Base-by-base conservation (phyloP, 2,113 vertebrate species). In the Pardalotus punctatus region DNA sequence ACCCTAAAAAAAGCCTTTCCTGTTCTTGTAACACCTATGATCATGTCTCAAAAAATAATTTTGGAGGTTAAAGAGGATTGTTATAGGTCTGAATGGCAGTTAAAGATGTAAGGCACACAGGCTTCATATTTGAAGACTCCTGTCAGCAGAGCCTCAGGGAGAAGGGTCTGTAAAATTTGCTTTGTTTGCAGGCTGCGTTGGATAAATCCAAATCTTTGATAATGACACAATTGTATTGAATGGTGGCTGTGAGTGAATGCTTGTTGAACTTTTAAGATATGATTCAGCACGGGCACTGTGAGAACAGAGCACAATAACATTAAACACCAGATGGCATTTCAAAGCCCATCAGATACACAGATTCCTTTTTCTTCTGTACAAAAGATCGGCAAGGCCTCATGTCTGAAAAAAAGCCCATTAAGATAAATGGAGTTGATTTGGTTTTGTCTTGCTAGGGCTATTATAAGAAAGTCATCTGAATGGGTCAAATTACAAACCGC, bases 301-400 rank as follows among this genome's bases (percentile, higher is more conserved):
- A 97, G 97, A 96, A 96, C 87, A 95, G 93, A 97, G 74, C 87
- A 96, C 94, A 97, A 96, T 96, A 96, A 97, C 97, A 96, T 97
- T 97, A 97, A 98, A 98, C 96, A 98, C 95, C 97, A 97, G 98
- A 98, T 97, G 97, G 96, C 81, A 97, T 97, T 98, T 98, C 97
- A 98, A 98, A 98, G 97, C 92, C 95, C 93, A 95, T 97, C 96
- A 97, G 97, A 98, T 97, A 98, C 74, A 97, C 96, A 97, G 94
- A 97, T 97, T 95, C 93, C 86, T 95, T 96, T 97, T 97, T 97
- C 91, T 95, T 94, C 90, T 74, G 61, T 88, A 98, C 97, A 98
- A 98, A 98, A 96, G 97, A 97, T 96, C 4, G 8, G 87, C 93
- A 96, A 97, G 97, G 89, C 85, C 81, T 96, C 90, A 94, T 61